Percentiles rank a stretch among this genome's conserved stretches.
Conservation (phyloP, 92 coral and sea anemone species). For the Chrysogorgia sp. region DNA sequence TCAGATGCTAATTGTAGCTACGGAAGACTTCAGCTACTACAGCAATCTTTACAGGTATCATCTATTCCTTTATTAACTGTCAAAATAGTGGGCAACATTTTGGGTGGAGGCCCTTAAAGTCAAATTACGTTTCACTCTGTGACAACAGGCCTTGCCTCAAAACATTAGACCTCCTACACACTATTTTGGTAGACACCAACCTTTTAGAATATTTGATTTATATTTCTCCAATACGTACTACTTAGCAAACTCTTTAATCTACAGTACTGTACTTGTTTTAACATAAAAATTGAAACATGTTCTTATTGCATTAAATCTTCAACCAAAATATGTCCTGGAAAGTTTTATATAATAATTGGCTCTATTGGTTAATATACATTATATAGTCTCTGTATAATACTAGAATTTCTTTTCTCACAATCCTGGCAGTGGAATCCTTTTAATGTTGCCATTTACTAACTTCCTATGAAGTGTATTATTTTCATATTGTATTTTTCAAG, state of each 20-base stretch:
- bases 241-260: neutral
- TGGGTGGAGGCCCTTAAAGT: neutral
- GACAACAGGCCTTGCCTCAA: neutral
- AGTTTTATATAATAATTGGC: too few relatives aligned
- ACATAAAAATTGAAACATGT: too few relatives aligned
- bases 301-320: too few relatives aligned
- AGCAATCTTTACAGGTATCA: conserved; percentile 83
- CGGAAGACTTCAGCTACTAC: conserved; percentile 86
- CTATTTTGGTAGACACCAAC: too few relatives aligned
- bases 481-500: conserved; percentile 35
- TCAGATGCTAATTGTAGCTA: conserved; percentile 99
- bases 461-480: neutral
- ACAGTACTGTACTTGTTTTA: neutral
- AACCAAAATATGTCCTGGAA: too few relatives aligned
- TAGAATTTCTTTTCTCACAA: too few relatives aligned
- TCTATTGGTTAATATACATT: too few relatives aligned
- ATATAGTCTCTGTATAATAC: too few relatives aligned
- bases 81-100: neutral
- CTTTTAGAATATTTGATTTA: too few relatives aligned
- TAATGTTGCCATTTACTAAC: neutral
- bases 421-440: too few relatives aligned
- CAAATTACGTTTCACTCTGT: neutral
- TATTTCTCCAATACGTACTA: neutral
- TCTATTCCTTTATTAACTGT: too few relatives aligned
- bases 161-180: too few relatives aligned